Conservation (phyloP, 1,140 invertebrate genomes). For the Cataglyphis hispanica region DNA sequence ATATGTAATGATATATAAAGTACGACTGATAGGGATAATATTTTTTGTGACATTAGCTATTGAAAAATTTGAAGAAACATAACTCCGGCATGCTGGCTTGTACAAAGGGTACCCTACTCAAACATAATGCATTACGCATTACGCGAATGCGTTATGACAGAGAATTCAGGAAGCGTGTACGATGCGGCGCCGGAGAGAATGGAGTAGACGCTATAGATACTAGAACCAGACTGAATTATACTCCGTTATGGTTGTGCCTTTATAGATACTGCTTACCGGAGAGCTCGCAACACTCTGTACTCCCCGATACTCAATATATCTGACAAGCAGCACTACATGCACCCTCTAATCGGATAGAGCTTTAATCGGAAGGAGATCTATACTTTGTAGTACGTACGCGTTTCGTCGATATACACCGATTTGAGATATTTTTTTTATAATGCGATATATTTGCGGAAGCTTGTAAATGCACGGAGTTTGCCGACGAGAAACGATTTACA, state of each 20-base stretch:
- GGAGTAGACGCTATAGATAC: constrained; percentile 81
- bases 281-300: constrained; percentile 74
- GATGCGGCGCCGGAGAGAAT: constrained; percentile 76
- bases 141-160: constrained; percentile 72
- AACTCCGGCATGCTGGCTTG: neutral
- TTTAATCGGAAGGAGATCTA: constrained; percentile 67
- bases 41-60: neutral
- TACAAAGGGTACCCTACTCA: constrained; percentile 76
- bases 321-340: constrained; percentile 73
- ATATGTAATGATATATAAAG: neutral
- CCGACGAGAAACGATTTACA: neutral
- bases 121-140: constrained; percentile 81
- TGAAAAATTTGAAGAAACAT: neutral
- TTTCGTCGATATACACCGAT: neutral
- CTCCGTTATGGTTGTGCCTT: constrained; percentile 82
- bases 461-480: neutral
- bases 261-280: constrained; percentile 78
- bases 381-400: neutral
- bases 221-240: constrained; percentile 83
- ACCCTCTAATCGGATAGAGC: constrained; percentile 69
- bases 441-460: neutral
- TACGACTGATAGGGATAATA: neutral
- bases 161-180: constrained; percentile 75
- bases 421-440: constrained; percentile 17
- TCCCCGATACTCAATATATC: constrained; percentile 79